Evolutionary conservation across 2,113 vertebrate genomes (phyloP).

Genomic region (Scomber japonicus): DNA sequence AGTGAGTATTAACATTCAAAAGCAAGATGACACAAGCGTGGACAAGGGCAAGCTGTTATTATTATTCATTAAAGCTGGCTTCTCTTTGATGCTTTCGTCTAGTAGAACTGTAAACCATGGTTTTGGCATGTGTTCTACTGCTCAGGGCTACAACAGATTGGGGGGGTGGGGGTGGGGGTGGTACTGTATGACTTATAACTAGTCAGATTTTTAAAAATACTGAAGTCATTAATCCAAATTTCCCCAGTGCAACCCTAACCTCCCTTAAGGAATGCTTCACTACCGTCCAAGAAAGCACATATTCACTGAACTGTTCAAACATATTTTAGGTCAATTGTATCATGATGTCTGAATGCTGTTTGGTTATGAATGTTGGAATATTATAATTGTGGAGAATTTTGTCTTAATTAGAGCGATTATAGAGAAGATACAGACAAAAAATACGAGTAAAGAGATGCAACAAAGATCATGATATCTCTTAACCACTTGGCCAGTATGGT

Average conservation of each 20-base stretch:
- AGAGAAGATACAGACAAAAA: too few relatives aligned
- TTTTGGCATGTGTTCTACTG: neutral
- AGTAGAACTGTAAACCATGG: neutral
- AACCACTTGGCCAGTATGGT: too few relatives aligned
- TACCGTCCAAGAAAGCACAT: neutral
- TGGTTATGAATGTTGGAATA: too few relatives aligned
- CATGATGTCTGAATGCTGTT: too few relatives aligned
- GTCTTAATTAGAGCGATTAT: too few relatives aligned
- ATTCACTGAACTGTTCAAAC: too few relatives aligned
- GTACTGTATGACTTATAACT: neutral
- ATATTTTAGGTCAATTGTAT: too few relatives aligned
- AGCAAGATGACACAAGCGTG: neutral
- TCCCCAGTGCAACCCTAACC: neutral
- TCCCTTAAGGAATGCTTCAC: neutral
- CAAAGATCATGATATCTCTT: too few relatives aligned
- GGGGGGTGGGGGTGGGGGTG: too few relatives aligned
- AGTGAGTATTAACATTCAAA: neutral
- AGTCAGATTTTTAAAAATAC: neutral
- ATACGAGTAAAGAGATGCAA: too few relatives aligned
- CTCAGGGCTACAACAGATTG: neutral
- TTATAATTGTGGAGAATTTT: too few relatives aligned
- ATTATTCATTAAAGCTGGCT: conserved; percentile 1
- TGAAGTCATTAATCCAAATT: neutral
- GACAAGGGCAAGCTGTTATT: conserved; percentile 1
- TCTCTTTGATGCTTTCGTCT: conserved; percentile 6